These are phyloP conservation scores for Meteorus colon DNA, from an alignment of 2,888 invertebrate species.

Conservation along the genomic window DNA sequence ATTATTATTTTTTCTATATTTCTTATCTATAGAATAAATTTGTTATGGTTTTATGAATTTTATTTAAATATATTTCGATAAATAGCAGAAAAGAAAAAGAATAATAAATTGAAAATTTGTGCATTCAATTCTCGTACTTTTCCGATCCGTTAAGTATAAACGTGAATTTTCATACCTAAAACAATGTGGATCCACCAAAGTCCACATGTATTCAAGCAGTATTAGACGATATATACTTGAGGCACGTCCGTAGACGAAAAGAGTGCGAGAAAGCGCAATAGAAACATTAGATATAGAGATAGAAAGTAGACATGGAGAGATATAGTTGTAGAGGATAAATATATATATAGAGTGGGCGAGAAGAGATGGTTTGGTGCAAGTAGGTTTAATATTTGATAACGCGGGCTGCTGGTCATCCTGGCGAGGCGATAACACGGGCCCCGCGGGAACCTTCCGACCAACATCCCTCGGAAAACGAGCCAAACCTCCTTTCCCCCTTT, in stretches of 20 bases:
- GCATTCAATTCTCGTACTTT: too few relatives aligned
- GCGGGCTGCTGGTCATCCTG: constrained; percentile 72
- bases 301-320: constrained; percentile 41
- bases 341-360: constrained; percentile 47
- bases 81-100: too few relatives aligned
- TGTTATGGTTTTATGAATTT: too few relatives aligned
- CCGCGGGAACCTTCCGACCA: constrained; percentile 72
- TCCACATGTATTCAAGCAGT: neutral
- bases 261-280: neutral
- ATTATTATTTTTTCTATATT: too few relatives aligned
- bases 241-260: neutral
- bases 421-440: constrained; percentile 73
- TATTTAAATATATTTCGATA: too few relatives aligned
- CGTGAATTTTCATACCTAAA: neutral
- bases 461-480: constrained; percentile 70
- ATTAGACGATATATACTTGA: neutral
- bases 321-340: constrained; percentile 10
- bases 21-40: too few relatives aligned
- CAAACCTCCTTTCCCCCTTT: constrained; percentile 47
- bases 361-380: constrained; percentile 68
- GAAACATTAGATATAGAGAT: neutral
- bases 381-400: constrained; percentile 73
- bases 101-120: too few relatives aligned
- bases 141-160: too few relatives aligned
- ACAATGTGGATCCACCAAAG: constrained; percentile 17